Evolutionary conservation across 2,797 vertebrate genomes (phyloP).

Genomic region (Brachyalestes nurse): DNA sequence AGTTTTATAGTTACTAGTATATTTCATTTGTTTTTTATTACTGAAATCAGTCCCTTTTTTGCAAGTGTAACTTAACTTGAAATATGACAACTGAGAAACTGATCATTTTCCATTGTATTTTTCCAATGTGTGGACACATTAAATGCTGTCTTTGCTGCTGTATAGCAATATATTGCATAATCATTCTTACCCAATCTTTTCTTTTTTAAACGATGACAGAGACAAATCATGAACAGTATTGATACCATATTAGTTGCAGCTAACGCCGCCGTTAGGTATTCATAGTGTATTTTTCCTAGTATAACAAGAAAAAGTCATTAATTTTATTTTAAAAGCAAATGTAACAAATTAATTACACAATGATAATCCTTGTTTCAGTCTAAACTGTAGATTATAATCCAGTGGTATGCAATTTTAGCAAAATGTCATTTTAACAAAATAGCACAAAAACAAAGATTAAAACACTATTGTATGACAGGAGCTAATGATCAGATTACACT

Average conservation of each 20-base stretch:
- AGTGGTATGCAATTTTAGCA: not conserved
- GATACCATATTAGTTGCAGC: not conserved
- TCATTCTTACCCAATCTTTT: not conserved
- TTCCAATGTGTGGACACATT: not conserved
- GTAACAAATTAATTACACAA: too few species aligned
- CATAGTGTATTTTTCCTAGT: not conserved
- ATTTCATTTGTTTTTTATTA: too few species aligned
- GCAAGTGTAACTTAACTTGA: too few species aligned
- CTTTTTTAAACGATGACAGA: not conserved
- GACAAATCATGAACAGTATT: not conserved
- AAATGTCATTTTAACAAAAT: not conserved
- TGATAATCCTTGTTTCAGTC: not conserved
- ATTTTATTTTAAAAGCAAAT: not conserved
- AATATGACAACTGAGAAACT: not conserved
- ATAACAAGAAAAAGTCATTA: not conserved
- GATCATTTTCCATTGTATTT: not conserved
- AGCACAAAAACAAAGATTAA: not conserved
- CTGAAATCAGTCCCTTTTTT: not conserved
- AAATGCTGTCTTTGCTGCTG: not conserved
- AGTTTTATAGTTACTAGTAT: not conserved
- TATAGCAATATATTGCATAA: not conserved
- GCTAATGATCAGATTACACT: too few species aligned
- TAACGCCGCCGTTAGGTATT: not conserved
- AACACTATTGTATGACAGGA: too few species aligned
- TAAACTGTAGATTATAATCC: not conserved